Conservation (phyloP, 2,113 vertebrate species). For the Reinhardtius hippoglossoides region DNA sequence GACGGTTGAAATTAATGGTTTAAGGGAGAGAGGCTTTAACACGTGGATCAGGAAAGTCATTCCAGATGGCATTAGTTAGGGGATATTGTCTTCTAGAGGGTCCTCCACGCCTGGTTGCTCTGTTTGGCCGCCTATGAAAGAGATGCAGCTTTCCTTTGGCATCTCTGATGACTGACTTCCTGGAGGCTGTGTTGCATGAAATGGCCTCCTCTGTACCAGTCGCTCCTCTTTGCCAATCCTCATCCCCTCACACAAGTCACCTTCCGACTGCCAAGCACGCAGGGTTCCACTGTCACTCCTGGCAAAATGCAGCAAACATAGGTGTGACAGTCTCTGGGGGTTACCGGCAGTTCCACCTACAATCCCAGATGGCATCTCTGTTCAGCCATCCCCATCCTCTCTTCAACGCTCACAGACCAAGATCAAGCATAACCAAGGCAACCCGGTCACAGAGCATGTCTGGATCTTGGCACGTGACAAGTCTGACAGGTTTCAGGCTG, state of each 20-base stretch:
- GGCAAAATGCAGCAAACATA: constrained; percentile 38
- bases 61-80: constrained; percentile 72
- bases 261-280: constrained; percentile 33
- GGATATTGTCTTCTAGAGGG: constrained; percentile 73
- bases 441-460: constrained; percentile 33
- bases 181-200: constrained; percentile 75
- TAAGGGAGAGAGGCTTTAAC: constrained; percentile 44
- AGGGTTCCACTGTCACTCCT: constrained; percentile 49
- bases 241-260: constrained; percentile 59
- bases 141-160: constrained; percentile 66
- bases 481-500: constrained; percentile 51
- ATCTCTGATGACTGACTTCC: constrained; percentile 75
- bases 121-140: constrained; percentile 74
- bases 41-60: constrained; percentile 56
- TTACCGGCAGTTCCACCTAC: constrained; percentile 32
- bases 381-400: constrained; percentile 23
- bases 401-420: not conserved
- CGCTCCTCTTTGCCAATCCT: constrained; percentile 53
- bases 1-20: constrained; percentile 54
- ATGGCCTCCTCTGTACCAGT: constrained; percentile 72
- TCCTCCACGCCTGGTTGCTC: constrained; percentile 70
- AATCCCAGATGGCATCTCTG: constrained; percentile 28
- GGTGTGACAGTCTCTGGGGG: constrained; percentile 12
- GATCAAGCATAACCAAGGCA: constrained; percentile 60
- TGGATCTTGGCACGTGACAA: constrained; percentile 39